Evolutionary conservation across 2,888 invertebrate species (phyloP).

Genomic region (Onthophagus sagittarius): DNA sequence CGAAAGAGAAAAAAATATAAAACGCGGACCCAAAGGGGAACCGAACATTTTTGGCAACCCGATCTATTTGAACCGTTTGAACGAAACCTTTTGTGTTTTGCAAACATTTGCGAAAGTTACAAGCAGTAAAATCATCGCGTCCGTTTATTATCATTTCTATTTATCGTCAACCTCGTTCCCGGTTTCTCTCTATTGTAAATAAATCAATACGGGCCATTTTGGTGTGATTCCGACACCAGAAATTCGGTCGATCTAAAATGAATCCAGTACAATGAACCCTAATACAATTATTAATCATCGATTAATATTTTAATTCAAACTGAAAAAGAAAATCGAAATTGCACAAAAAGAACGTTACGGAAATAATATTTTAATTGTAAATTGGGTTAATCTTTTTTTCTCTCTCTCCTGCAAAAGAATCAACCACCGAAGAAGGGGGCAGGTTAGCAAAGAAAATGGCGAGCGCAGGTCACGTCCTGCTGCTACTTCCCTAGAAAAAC

Average conservation of each 20-base stretch:
- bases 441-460: constrained; percentile 26
- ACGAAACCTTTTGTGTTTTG: too few relatives aligned
- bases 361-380: neutral
- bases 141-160: too few relatives aligned
- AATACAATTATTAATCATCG: neutral
- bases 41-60: constrained; percentile 10
- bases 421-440: constrained; percentile 20
- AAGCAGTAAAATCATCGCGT: too few relatives aligned
- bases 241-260: neutral
- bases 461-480: constrained; percentile 8
- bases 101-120: too few relatives aligned
- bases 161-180: neutral
- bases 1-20: neutral
- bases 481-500: constrained; percentile 8
- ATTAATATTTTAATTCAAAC: too few relatives aligned
- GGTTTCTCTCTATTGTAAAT: constrained; percentile 5
- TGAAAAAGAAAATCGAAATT: too few relatives aligned
- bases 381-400: neutral
- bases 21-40: neutral
- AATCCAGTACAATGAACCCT: neutral
- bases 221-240: neutral
- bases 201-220: constrained; percentile 9
- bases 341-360: too few relatives aligned
- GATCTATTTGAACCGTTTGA: constrained; percentile 1
- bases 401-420: neutral